Conservation (phyloP, 2,888 invertebrate genomes). For the Hypena proboscidalis region DNA sequence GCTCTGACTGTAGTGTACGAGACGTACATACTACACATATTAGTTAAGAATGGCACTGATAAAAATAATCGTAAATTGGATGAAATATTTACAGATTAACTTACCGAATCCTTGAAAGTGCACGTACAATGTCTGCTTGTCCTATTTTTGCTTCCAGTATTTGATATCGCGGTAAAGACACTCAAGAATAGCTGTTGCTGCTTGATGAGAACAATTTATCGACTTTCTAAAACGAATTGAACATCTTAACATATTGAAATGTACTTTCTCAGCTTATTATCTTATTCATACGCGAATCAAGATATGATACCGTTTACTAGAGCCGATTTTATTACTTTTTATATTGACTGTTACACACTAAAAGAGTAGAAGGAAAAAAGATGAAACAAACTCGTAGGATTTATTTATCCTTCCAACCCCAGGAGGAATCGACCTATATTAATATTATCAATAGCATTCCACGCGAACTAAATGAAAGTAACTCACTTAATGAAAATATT, state of each 20-base stretch:
- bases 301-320: slow-evolving; percentile 17
- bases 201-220: slow-evolving; percentile 35
- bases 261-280: slow-evolving; percentile 12
- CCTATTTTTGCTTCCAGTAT: slow-evolving; percentile 26
- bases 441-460: no score
- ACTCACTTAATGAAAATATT: no score
- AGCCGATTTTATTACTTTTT: background rate
- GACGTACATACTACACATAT: background rate
- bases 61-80: slow-evolving; percentile 3
- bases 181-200: slow-evolving; percentile 31
- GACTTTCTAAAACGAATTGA: slow-evolving; percentile 34
- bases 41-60: background rate
- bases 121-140: slow-evolving; percentile 12
- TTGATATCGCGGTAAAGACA: slow-evolving; percentile 30
- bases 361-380: no score
- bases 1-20: background rate
- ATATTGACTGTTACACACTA: background rate
- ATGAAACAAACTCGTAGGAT: background rate
- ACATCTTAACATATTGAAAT: slow-evolving; percentile 24
- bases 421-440: no score
- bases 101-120: slow-evolving; percentile 23
- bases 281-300: slow-evolving; percentile 16
- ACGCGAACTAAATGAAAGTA: no score
- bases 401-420: no score
- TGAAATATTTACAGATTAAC: slow-evolving; percentile 4